Evolutionary conservation across 2,113 vertebrate species (phyloP), one percentile per base, ranked within the genome.

Genomic region (Phaethornis superciliosus): DNA sequence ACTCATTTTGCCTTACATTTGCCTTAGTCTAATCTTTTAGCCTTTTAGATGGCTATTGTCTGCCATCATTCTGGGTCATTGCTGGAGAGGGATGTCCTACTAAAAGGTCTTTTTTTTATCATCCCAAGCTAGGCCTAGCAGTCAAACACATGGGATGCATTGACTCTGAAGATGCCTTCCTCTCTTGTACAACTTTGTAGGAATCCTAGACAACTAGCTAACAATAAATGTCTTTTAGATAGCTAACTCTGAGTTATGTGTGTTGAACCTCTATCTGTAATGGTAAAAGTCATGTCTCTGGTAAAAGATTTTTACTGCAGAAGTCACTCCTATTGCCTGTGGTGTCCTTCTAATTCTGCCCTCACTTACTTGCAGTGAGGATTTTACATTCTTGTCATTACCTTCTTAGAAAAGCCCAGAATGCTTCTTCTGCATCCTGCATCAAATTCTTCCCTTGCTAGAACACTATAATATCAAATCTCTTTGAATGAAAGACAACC

Each of bases 361-460:
- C 56, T 82, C 35, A 6, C 42, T 42, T 88, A 37, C 44, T 55
- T 90, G 37, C 28, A 15, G 37, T 24, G 52, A 68, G 20, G 37
- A 58, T 7, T 6, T 28, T 85, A n/a, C 37, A 32, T 77, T 74
- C 51, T 32, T 77, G 17, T 16, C 77, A n/a, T 40, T 65, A 28
- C 56, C 32, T 90, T 51, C 51, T 78, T 2, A 2, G 55, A 81
- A 78, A 74, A 83, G 37, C 46, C 35, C 27, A 63, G 44, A 74
- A 77, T 52, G 44, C 44, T 95, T 93, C 35, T 35, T 75, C 63
- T 78, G 12, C 83, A 86, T 90, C 44, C 63, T 78, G 12, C 83
- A 86, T 90, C 44, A 35, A 22, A 60, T 63, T 52, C 26, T 47
- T 70, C 60, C 52, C 63, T 44, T 86, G 56, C 49, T 81, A 88